A percentile compares a stretch with the other conserved stretches of the same genome.
These are phyloP conservation scores for Plemyria rubiginata DNA, from an alignment of 2,888 invertebrate genomes.

Conservation along the genomic window DNA sequence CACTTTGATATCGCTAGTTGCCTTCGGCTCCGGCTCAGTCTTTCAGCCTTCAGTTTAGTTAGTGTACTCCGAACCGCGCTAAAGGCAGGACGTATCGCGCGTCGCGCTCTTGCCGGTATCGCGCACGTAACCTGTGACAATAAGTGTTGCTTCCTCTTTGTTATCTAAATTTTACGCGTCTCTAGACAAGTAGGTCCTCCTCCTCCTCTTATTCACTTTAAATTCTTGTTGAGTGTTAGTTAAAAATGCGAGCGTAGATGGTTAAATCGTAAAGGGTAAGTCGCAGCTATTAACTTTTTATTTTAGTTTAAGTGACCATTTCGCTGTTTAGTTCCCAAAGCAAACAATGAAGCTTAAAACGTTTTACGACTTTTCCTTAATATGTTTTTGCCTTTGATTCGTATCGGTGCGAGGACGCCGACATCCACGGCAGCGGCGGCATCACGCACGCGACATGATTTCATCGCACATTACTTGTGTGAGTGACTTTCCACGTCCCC, in stretches of 20 bases:
- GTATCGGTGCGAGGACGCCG: conserved; percentile 41
- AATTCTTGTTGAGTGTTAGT: conserved; percentile 46
- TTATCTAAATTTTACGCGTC: conserved; percentile 69
- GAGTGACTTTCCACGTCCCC: conserved; percentile 58
- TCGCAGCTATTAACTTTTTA: conserved; percentile 17
- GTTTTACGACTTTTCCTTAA: conserved; percentile 25
- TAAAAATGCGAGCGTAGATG: conserved; percentile 46
- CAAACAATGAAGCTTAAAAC: conserved; percentile 30
- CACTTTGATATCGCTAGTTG: conserved; percentile 55
- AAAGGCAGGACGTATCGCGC: conserved; percentile 66
- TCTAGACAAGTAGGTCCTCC: conserved; percentile 49
- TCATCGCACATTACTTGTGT: conserved; percentile 50
- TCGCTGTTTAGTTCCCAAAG: conserved; percentile 17
- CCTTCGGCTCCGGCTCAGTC: conserved; percentile 52
- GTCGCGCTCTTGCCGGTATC: conserved; percentile 58
- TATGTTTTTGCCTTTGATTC: conserved; percentile 44
- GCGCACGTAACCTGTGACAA: conserved; percentile 83
- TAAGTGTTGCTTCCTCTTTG: conserved; percentile 83
- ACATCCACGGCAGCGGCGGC: conserved; percentile 38
- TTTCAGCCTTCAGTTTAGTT: conserved; percentile 48
- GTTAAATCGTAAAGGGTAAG: conserved; percentile 56
- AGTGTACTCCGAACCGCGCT: conserved; percentile 71
- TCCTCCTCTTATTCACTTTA: conserved; percentile 34
- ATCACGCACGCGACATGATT: conserved; percentile 58
- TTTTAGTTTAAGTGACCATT: conserved; percentile 18